phyloP scores from a whole-genome alignment of 2,797 vertebrate genomes.

The Pantherophis alleghaniensis region DNA sequence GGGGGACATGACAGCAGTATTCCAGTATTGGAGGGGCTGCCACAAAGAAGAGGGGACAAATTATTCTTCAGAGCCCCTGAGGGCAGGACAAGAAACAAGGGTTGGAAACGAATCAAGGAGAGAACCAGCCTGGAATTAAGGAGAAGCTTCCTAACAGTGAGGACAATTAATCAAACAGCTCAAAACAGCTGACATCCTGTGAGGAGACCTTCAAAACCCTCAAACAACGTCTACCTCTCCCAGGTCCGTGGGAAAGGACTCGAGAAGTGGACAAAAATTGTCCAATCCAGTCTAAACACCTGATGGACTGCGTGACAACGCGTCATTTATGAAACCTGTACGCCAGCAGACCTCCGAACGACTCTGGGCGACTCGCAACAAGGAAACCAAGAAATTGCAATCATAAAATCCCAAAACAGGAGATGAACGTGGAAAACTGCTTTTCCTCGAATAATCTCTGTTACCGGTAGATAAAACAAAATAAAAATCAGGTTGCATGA shows the following conservation, averaged over 20 bases:
- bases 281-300: not conserved
- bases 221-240: not conserved
- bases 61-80: too few species aligned
- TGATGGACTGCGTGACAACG: not conserved
- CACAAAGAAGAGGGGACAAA: too few species aligned
- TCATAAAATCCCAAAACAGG: not conserved
- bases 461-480: not conserved
- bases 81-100: too few species aligned
- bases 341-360: not conserved
- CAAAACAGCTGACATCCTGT: too few species aligned
- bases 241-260: not conserved
- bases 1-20: too few species aligned
- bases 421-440: not conserved
- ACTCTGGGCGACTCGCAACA: not conserved
- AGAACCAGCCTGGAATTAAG: too few species aligned
- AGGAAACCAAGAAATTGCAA: too few species aligned
- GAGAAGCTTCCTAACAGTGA: too few species aligned
- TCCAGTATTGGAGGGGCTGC: too few species aligned
- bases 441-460: not conserved
- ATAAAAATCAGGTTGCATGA: not conserved
- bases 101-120: too few species aligned
- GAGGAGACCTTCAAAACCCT: not conserved
- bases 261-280: not conserved
- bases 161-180: too few species aligned
- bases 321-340: not conserved